Evolutionary conservation across 2,797 vertebrate species (phyloP).

Genomic region (Sebastiscus tertius): DNA sequence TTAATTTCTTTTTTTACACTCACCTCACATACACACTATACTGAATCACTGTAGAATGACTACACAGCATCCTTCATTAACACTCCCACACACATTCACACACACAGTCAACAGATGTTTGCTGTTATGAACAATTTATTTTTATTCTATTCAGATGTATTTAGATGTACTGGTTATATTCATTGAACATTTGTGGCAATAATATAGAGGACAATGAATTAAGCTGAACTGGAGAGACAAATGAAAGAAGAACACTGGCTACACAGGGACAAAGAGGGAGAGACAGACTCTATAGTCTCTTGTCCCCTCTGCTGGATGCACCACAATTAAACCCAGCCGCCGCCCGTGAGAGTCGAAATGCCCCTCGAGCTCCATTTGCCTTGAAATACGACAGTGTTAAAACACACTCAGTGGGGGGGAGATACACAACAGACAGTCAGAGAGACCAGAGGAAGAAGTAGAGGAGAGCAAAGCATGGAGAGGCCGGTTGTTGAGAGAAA

Average conservation of each 20-base stretch:
- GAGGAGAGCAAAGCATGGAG: not conserved
- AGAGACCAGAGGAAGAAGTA: conserved; percentile 14
- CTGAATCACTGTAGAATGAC: not conserved
- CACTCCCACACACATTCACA: not conserved
- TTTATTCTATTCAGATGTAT: conserved; percentile 19
- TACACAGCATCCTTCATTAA: conserved; percentile 16
- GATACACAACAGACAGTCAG: conserved; percentile 8
- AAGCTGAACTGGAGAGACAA: not conserved
- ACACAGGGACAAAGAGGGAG: not conserved
- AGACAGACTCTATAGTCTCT: not conserved
- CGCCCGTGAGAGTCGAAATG: conserved; percentile 21
- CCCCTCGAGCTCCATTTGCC: conserved; percentile 47
- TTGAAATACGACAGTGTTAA: conserved; percentile 44
- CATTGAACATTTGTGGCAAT: not conserved
- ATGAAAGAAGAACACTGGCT: not conserved
- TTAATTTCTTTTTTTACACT: not conserved
- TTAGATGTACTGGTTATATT: conserved; percentile 6
- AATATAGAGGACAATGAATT: not conserved
- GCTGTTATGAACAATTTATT: conserved; percentile 24
- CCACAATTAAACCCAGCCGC: conserved; percentile 41
- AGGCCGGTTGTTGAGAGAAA: conserved; percentile 30
- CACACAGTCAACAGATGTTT: conserved; percentile 29
- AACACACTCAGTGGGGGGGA: conserved; percentile 41
- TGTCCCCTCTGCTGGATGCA: conserved; percentile 29
- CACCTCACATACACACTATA: not conserved